Conservation (phyloP, 2,797 vertebrate species). For the Rachycentron canadum region DNA sequence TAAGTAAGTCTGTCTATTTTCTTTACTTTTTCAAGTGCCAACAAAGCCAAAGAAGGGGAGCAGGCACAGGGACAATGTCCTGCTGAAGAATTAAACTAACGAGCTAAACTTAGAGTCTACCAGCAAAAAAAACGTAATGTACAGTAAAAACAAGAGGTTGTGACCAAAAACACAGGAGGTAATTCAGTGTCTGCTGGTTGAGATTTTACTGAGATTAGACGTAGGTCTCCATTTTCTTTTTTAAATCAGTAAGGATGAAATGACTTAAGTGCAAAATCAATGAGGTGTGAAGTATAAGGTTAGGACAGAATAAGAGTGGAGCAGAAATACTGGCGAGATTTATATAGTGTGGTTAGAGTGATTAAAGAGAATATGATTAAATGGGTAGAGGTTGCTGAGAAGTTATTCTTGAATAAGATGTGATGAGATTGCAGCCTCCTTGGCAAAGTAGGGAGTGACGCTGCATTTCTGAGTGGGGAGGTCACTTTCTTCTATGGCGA, state of each 20-base stretch:
- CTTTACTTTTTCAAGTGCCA: neutral
- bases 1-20: neutral
- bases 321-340: constrained; percentile 6
- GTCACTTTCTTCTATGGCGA: constrained; percentile 35
- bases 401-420: constrained; percentile 33
- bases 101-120: neutral
- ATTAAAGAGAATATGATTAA: constrained; percentile 17
- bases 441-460: constrained; percentile 28
- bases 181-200: neutral
- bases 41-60: neutral
- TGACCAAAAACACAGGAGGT: neutral
- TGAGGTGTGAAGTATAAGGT: neutral
- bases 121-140: neutral
- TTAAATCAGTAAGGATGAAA: neutral
- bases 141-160: neutral
- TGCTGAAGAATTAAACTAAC: neutral
- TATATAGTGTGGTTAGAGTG: neutral
- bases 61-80: neutral
- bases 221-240: neutral
- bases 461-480: constrained; percentile 32
- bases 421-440: constrained; percentile 20
- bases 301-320: neutral
- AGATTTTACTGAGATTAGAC: neutral
- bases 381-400: neutral
- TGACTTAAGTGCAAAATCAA: neutral